Percentiles rank a stretch among this genome's conserved stretches.
These are phyloP conservation scores for Labroides dimidiatus DNA, from an alignment of 2,797 vertebrate genomes.

Conservation along the genomic window DNA sequence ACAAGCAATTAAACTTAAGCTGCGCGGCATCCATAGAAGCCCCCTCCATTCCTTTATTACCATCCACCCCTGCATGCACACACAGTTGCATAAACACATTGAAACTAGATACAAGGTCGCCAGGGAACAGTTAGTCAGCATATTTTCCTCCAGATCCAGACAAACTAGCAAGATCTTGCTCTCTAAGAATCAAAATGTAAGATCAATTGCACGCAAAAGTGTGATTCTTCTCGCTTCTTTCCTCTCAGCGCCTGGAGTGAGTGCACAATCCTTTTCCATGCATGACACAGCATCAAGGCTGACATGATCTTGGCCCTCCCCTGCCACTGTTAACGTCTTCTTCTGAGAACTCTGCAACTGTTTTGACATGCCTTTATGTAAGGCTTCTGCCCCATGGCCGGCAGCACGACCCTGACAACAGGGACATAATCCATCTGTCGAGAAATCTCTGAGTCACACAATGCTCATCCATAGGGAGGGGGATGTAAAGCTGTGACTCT, in stretches of 20 bases:
- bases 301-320: conserved; percentile 36
- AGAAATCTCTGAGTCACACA: conserved; percentile 64
- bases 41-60: conserved; percentile 66
- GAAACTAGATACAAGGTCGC: conserved; percentile 60
- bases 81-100: conserved; percentile 43
- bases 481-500: conserved; percentile 38
- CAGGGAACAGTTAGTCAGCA: conserved; percentile 61
- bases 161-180: conserved; percentile 25
- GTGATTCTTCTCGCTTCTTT: not conserved
- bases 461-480: conserved; percentile 49
- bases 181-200: conserved; percentile 33
- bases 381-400: conserved; percentile 42
- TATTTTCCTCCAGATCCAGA: conserved; percentile 23
- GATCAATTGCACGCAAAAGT: conserved; percentile 7
- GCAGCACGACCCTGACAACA: conserved; percentile 42
- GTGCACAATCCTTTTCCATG: conserved; percentile 7
- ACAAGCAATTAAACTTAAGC: conserved; percentile 86
- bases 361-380: conserved; percentile 66
- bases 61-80: not conserved
- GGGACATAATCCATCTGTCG: conserved; percentile 68
- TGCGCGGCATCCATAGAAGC: conserved; percentile 74
- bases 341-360: conserved; percentile 44
- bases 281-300: conserved; percentile 7
- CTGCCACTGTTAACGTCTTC: conserved; percentile 20
- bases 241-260: conserved; percentile 12